Evolutionary conservation across 2,888 invertebrate species (phyloP).

Genomic region (Monopis laevigella): DNA sequence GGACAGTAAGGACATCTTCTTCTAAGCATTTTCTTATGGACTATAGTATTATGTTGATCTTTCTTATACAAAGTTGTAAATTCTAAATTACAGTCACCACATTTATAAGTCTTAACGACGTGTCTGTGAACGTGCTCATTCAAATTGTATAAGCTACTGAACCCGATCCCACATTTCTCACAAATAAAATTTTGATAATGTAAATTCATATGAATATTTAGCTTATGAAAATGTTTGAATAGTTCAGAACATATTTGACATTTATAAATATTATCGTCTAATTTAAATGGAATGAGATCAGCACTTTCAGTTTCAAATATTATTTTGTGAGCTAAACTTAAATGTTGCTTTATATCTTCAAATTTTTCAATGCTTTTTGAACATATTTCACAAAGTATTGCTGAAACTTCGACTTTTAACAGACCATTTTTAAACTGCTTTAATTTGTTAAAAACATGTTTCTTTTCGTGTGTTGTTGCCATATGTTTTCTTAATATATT

Average conservation of each 20-base stretch:
- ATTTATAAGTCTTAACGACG: not conserved
- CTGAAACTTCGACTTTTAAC: not conserved
- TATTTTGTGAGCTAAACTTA: not conserved
- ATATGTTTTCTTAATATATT: not conserved
- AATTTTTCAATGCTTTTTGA: not conserved
- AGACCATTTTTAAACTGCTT: not conserved
- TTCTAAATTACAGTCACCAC: not conserved
- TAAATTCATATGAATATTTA: not conserved
- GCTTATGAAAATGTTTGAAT: not conserved
- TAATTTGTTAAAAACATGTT: not conserved
- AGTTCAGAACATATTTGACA: not conserved
- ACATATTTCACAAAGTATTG: not conserved
- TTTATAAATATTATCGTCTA: not conserved
- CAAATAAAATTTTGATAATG: slow-evolving; percentile 1
- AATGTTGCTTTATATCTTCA: not conserved
- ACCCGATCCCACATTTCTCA: not conserved
- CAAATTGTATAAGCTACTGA: not conserved
- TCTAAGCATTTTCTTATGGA: not conserved
- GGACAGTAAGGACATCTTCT: not conserved
- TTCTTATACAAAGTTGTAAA: not conserved
- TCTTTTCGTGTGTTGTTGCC: not conserved
- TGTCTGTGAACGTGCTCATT: not conserved
- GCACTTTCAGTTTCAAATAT: not conserved
- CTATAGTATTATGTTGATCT: not conserved
- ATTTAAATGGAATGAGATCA: not conserved